phyloP scores from a whole-genome alignment of 2,888 invertebrate genomes.

The Vandiemenella viatica region DNA sequence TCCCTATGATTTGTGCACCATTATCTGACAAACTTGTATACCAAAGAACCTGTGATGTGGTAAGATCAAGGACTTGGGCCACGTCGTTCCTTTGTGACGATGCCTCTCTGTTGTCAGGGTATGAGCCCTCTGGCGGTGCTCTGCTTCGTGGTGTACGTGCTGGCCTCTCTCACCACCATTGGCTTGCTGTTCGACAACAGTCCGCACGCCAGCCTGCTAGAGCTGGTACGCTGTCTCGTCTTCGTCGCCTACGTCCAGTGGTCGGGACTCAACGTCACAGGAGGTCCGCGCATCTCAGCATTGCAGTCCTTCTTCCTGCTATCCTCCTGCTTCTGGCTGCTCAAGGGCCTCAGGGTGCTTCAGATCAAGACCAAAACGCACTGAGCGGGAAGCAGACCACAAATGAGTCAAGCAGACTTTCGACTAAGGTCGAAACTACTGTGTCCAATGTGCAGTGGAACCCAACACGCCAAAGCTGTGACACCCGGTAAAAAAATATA shows the following conservation, averaged over 20 bases:
- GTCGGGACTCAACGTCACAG: slow-evolving; percentile 21
- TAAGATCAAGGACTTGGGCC: too few species aligned
- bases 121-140: slow-evolving; percentile 43
- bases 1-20: too few species aligned
- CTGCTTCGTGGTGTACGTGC: slow-evolving; percentile 44
- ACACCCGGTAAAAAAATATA: too few species aligned
- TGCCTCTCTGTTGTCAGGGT: too few species aligned
- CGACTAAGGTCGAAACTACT: too few species aligned
- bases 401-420: too few species aligned
- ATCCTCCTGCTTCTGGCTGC: slow-evolving; percentile 47
- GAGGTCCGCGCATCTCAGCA: slow-evolving; percentile 25
- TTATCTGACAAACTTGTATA: too few species aligned
- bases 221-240: slow-evolving; percentile 48
- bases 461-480: too few species aligned
- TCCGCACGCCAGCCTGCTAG: slow-evolving; percentile 42
- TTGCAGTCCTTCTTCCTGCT: slow-evolving; percentile 41
- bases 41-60: too few species aligned
- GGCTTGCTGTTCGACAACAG: slow-evolving; percentile 57
- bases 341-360: slow-evolving; percentile 41
- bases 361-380: slow-evolving; percentile 34
- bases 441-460: too few species aligned
- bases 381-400: too few species aligned
- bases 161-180: slow-evolving; percentile 49
- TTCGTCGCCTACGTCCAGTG: slow-evolving; percentile 33
- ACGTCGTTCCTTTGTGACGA: too few species aligned